Conservation (phyloP, 2,888 invertebrate species). For the Sarcophaga caerulescens region DNA sequence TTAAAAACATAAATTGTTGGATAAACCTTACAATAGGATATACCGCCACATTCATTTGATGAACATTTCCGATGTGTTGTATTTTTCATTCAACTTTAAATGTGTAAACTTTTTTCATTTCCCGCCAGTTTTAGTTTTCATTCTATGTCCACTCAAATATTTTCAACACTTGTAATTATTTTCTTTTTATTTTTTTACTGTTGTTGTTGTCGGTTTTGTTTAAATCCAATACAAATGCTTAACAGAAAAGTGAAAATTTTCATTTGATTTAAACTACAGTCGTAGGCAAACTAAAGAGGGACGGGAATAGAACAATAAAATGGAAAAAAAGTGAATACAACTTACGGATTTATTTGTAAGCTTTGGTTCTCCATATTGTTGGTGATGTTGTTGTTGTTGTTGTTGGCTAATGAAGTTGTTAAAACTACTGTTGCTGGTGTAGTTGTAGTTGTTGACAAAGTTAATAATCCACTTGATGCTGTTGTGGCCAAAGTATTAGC, state of each 20-base stretch:
- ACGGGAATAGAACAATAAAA: not conserved
- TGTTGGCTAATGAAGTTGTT: constrained; percentile 57
- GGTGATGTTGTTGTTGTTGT: constrained; percentile 73
- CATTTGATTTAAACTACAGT: constrained; percentile 40
- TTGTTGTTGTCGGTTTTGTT: not conserved
- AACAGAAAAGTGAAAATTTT: not conserved
- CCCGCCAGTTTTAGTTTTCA: not conserved
- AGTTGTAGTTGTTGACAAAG: constrained; percentile 68
- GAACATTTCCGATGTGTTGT: too few species aligned
- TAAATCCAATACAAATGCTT: not conserved
- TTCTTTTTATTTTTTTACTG: too few species aligned
- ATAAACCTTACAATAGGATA: too few species aligned
- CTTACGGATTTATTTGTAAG: constrained; percentile 67
- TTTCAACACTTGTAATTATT: not conserved
- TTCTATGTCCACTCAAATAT: not conserved
- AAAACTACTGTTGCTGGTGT: constrained; percentile 44
- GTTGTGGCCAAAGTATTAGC: constrained; percentile 66
- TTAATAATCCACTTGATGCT: constrained; percentile 70
- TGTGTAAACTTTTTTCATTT: not conserved
- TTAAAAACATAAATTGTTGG: too few species aligned
- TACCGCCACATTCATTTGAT: too few species aligned
- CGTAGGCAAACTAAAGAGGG: not conserved
- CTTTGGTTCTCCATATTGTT: constrained; percentile 69
- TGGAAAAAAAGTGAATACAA: constrained; percentile 46
- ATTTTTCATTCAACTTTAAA: not conserved